A percentile compares a stretch with the other conserved stretches of the same genome.
These are phyloP conservation scores for Rattus norvegicus DNA, from an alignment of 2,113 vertebrate genomes.

Conservation along the genomic window DNA sequence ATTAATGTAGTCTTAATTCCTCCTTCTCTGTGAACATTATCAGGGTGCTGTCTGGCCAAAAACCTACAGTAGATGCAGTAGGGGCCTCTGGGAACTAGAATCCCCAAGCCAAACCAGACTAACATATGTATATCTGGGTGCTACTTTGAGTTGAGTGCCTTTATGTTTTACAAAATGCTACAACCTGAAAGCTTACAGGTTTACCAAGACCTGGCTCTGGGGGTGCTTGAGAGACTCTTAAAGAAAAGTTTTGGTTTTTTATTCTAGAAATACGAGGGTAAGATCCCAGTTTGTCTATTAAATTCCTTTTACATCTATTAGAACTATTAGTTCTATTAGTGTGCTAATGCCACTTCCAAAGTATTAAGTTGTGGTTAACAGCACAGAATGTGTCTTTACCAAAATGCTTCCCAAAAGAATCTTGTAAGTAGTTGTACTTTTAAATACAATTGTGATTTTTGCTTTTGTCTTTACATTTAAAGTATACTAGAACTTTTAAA, in stretches of 20 bases:
- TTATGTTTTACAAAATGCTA: neutral
- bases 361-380: conserved; percentile 48
- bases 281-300: conserved; percentile 35
- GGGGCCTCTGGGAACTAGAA: neutral
- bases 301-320: conserved; percentile 9
- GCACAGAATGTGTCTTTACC: conserved; percentile 29
- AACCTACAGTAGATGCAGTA: neutral
- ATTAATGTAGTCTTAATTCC: neutral
- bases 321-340: neutral
- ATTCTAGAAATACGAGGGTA: neutral
- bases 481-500: conserved; percentile 60
- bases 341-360: conserved; percentile 20
- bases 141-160: neutral
- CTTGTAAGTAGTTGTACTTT: conserved; percentile 23
- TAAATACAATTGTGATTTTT: conserved; percentile 39
- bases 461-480: conserved; percentile 64
- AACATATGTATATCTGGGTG: neutral
- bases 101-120: neutral
- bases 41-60: neutral
- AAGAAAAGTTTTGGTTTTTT: neutral
- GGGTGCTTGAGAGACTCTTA: neutral
- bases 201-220: neutral
- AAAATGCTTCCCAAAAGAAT: conserved; percentile 58
- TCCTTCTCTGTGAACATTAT: neutral
- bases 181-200: neutral